Conservation (phyloP, 2,888 invertebrate species). For the Mellilla xanthometata region DNA sequence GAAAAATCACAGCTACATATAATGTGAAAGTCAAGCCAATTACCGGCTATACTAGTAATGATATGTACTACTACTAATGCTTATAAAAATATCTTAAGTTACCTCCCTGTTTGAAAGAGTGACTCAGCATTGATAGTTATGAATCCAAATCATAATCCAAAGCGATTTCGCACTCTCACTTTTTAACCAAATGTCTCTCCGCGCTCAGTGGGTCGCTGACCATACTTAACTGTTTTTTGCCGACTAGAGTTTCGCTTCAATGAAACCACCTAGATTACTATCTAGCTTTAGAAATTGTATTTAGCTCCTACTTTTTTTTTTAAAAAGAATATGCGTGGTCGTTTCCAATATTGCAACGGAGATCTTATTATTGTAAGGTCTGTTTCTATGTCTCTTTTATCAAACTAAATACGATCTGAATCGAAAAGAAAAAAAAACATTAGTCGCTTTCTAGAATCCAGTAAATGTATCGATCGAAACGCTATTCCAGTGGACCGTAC, state of each 20-base stretch:
- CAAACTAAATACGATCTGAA: conserved; percentile 8
- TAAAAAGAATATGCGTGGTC: too few relatives aligned
- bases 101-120: too few relatives aligned
- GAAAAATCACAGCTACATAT: too few relatives aligned
- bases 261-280: not conserved
- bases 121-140: too few relatives aligned
- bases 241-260: not conserved
- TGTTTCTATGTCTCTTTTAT: not conserved
- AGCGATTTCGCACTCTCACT: not conserved
- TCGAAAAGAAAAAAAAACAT: conserved; percentile 7
- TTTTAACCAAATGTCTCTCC: not conserved
- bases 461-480: conserved; percentile 10
- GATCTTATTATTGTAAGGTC: too few relatives aligned
- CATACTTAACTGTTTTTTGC: conserved; percentile 9
- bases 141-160: not conserved
- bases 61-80: too few relatives aligned
- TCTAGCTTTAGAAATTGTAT: conserved; percentile 1
- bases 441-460: conserved; percentile 6
- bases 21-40: too few relatives aligned
- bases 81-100: too few relatives aligned
- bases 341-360: too few relatives aligned
- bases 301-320: too few relatives aligned
- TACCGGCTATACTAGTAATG: too few relatives aligned
- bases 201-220: not conserved
- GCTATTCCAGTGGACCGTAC: conserved; percentile 1